A percentile compares a stretch with the other conserved stretches of the same genome.
These are phyloP conservation scores for Crax fasciolata DNA, from an alignment of 2,797 vertebrate genomes.

Conservation along the genomic window DNA sequence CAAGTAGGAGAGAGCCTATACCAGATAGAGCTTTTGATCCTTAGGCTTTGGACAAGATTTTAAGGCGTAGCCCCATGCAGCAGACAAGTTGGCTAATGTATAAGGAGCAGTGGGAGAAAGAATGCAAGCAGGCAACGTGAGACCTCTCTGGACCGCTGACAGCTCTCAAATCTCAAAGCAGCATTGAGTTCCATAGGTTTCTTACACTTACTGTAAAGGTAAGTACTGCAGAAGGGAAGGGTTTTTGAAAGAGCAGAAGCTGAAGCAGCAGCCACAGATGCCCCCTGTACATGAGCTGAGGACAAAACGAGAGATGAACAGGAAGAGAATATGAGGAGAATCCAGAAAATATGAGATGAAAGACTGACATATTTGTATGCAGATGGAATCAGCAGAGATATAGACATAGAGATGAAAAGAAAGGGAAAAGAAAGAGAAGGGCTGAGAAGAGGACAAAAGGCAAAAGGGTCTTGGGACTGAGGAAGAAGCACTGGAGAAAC, in stretches of 20 bases:
- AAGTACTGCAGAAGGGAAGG: not conserved
- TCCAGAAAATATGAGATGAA: not conserved
- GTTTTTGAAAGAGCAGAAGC: not conserved
- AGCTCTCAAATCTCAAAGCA: not conserved
- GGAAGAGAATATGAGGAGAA: not conserved
- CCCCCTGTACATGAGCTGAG: not conserved
- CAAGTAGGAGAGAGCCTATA: not conserved
- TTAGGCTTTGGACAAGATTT: not conserved
- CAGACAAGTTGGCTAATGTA: not conserved
- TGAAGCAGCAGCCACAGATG: not conserved
- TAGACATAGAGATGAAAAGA: not conserved
- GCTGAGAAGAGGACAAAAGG: not conserved
- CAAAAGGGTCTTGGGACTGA: not conserved
- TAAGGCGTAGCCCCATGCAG: fast-evolving
- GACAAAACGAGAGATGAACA: not conserved
- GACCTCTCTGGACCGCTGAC: not conserved
- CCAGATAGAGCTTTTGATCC: not conserved
- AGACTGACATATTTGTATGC: not conserved
- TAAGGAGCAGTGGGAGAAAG: not conserved
- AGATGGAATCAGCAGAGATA: not conserved
- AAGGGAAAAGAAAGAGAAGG: not conserved
- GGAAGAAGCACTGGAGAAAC: not conserved
- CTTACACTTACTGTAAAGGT: not conserved
- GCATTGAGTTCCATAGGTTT: not conserved
- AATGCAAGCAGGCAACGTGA: fast-evolving